Percentiles rank a stretch among this genome's conserved stretches.
Conservation (phyloP, 1,140 invertebrate genomes). For the Listronotus bonariensis region DNA sequence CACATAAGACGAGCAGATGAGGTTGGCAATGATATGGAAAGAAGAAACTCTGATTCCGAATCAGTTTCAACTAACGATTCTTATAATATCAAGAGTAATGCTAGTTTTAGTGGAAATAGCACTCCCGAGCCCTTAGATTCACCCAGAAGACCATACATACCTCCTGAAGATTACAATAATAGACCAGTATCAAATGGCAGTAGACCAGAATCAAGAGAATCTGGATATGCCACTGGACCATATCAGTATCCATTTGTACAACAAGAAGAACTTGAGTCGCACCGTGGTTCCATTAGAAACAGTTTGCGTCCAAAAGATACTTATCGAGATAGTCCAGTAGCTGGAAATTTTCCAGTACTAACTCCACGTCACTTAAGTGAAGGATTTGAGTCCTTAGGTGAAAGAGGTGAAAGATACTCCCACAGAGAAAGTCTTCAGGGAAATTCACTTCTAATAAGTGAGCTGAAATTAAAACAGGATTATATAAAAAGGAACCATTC, state of each 20-base stretch:
- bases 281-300: neutral
- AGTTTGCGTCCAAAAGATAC: too few species aligned
- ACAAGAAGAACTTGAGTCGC: neutral
- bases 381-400: constrained; percentile 3
- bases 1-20: constrained; percentile 27
- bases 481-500: constrained; percentile 33
- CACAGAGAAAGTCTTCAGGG: constrained; percentile 13
- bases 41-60: constrained; percentile 29
- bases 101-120: constrained; percentile 9
- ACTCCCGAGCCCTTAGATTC: neutral
- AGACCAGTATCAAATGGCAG: neutral
- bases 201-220: constrained; percentile 15
- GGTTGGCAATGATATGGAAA: constrained; percentile 19
- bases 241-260: too few species aligned
- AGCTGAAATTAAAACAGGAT: constrained; percentile 29
- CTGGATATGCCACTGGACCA: constrained; percentile 2
- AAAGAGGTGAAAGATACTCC: constrained; percentile 2
- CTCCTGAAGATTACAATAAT: neutral
- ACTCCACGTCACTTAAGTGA: constrained; percentile 5
- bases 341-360: constrained; percentile 24
- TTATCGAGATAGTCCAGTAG: neutral
- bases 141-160: constrained; percentile 11
- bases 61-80: constrained; percentile 25
- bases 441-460: constrained; percentile 33
- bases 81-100: neutral